Conservation (phyloP, 2,113 vertebrate species). For the Cavia aperea region DNA sequence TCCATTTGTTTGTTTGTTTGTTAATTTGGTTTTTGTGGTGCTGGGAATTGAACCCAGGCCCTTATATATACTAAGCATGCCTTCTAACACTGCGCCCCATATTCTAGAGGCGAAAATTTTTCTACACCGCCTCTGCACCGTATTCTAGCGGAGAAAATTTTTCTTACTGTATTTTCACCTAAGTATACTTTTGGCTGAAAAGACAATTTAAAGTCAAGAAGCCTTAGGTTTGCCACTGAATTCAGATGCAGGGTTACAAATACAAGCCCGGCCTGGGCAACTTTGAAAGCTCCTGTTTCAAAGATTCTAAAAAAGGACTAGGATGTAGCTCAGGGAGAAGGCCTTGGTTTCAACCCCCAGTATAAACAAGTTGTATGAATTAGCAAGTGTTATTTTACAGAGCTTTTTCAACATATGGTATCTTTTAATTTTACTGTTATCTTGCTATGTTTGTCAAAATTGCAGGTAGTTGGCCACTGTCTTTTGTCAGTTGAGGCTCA, state of each 20-base stretch:
- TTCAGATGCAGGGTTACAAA: not conserved
- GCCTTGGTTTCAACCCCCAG: not conserved
- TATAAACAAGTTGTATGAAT: not conserved
- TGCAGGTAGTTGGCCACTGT: not conserved
- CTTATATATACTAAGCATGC: too few relatives aligned
- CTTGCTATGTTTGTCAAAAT: not conserved
- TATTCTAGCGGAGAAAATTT: not conserved
- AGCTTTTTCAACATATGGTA: not conserved
- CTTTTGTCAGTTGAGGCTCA: not conserved
- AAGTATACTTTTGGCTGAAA: not conserved
- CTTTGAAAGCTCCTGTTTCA: not conserved
- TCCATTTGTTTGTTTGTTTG: not conserved
- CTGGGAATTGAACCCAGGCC: not conserved
- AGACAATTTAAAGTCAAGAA: conserved; percentile 1
- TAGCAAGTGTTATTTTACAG: not conserved
- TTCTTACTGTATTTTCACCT: not conserved
- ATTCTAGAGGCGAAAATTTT: not conserved
- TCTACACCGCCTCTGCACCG: not conserved
- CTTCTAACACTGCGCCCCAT: too few relatives aligned
- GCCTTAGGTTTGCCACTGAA: not conserved
- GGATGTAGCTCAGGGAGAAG: not conserved
- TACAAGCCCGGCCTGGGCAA: not conserved
- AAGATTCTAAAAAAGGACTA: not conserved
- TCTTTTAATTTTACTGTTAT: not conserved
- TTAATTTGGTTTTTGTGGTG: not conserved